Percentiles rank a stretch among this genome's conserved stretches.
Evolutionary conservation across 2,797 vertebrate genomes (phyloP).

Genomic region (Myotis myotis): DNA sequence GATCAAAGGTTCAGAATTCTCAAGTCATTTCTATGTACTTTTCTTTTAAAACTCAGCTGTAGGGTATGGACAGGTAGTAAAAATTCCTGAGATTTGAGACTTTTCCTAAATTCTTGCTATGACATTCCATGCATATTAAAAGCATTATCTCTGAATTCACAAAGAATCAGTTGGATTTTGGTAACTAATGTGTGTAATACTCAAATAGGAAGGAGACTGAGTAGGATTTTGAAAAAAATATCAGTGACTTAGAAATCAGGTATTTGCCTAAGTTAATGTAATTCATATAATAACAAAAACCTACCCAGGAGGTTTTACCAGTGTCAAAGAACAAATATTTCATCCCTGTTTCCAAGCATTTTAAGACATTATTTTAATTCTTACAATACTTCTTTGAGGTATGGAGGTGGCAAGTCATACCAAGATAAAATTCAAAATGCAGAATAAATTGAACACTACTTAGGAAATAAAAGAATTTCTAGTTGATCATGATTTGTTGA

Average conservation of each 20-base stretch:
- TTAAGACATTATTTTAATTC: slow-evolving; percentile 60
- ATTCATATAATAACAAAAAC: slow-evolving; percentile 45
- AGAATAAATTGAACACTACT: background rate
- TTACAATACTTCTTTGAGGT: slow-evolving; percentile 59
- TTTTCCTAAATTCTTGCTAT: background rate
- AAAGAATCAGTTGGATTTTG: background rate
- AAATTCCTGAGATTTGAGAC: background rate
- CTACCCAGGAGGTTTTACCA: slow-evolving; percentile 50
- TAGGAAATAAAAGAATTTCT: slow-evolving; percentile 35
- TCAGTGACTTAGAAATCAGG: slow-evolving; percentile 52
- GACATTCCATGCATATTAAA: background rate
- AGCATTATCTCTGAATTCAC: background rate
- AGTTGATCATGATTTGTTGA: background rate
- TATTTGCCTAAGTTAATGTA: slow-evolving; percentile 57
- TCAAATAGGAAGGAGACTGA: background rate
- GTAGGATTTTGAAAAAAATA: slow-evolving; percentile 42
- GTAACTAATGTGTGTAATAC: background rate
- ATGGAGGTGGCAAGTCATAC: slow-evolving; percentile 58
- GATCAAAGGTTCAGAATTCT: slow-evolving; percentile 30
- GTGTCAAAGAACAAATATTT: slow-evolving; percentile 68
- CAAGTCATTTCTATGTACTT: background rate
- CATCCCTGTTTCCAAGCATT: slow-evolving; percentile 62
- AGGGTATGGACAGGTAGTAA: background rate
- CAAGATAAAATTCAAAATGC: slow-evolving; percentile 54
- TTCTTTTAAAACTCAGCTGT: background rate